Conservation (phyloP, 2,797 vertebrate species). For the Sebastes aleutianus region DNA sequence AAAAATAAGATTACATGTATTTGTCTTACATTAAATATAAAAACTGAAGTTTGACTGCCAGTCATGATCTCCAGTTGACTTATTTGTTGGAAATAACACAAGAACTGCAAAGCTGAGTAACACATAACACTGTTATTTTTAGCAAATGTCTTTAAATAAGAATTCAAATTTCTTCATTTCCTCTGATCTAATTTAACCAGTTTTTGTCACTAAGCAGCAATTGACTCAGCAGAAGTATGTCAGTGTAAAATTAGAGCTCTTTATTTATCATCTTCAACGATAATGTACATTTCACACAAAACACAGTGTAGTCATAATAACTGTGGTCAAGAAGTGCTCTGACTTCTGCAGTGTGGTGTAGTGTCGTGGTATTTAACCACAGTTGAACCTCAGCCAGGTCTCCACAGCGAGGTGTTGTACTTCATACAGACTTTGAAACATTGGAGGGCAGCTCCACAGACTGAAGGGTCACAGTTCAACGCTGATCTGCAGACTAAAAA, state of each 20-base stretch:
- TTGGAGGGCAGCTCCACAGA: background rate
- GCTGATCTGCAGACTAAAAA: background rate
- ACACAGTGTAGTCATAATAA: background rate
- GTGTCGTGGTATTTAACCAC: background rate
- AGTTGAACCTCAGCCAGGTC: background rate
- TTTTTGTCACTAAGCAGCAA: background rate
- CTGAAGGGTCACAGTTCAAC: background rate
- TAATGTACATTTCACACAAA: background rate
- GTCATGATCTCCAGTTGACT: background rate
- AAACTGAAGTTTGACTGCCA: background rate
- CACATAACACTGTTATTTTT: background rate
- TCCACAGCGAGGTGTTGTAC: background rate
- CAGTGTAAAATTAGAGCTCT: conserved; percentile 23
- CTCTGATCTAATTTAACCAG: background rate
- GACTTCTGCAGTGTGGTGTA: background rate
- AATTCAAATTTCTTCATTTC: background rate
- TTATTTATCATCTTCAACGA: conserved; percentile 19
- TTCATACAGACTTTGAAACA: background rate
- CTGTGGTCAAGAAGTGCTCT: background rate
- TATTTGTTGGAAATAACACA: background rate
- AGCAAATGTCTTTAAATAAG: background rate
- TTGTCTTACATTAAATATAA: background rate
- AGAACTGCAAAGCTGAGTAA: background rate
- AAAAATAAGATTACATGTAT: background rate
- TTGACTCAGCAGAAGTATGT: background rate